Evolutionary conservation across 2,888 invertebrate species (phyloP), one percentile per base, ranked within the genome.

Genomic region (Myathropa florea): DNA sequence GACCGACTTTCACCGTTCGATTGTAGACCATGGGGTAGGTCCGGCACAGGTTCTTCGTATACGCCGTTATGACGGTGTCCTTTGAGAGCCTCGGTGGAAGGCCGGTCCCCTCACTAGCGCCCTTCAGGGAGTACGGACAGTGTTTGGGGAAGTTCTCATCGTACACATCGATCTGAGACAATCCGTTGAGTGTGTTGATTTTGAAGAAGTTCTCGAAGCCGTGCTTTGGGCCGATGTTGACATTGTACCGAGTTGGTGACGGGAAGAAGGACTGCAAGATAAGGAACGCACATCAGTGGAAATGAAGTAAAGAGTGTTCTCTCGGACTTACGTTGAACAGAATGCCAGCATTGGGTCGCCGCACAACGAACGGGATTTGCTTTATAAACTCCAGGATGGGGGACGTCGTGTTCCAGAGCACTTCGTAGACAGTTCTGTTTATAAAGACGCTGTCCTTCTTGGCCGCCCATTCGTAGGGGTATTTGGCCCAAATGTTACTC

Each of bases 351-450:
- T 95, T 95, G 30, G 93, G 93, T 0, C 87, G 79, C 12, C 83
- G 71, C 7, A 61, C 83, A 26, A 70, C 87, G 46, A 93, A 93
- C 0, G 96, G 95, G 0, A 93, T 93, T 0, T 95, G 73, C 12
- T 90, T 93, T 81, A 93, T 93, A 0, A 94, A 94, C 3, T 88
- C 93, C 88, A 96, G 89, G 4, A 96, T 92, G 0, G 95, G 94
- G 88, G 96, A 95, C 0, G 93, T 93, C 88, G 94, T 94, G 85
- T 96, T 95, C 95, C 95, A 96, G 10, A 96, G 90, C 88, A 94
- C 95, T 67, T 96, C 93, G 82, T 95, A 92, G 0, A 96, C 93
- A 0, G 94, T 94, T 24, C 92, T 93, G 73, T 93, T 92, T 0
- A 94, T 89, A 80, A 95, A 94, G 1, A 82, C 83, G 81, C 79